Base-by-base conservation (phyloP, 2,797 vertebrate genomes). In the Gadopsis marmoratus region DNA sequence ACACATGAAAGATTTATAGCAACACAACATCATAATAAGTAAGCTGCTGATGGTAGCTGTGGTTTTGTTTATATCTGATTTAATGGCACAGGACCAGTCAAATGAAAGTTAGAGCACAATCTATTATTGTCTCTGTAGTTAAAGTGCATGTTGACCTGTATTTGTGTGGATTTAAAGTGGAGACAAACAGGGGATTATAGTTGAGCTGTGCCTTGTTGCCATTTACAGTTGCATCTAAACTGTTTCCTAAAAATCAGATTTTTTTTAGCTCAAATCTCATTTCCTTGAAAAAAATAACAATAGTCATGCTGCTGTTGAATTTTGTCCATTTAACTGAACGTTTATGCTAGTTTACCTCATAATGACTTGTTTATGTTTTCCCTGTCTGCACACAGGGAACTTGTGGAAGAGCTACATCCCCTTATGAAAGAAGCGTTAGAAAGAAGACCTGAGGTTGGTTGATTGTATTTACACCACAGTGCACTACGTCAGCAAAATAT, bases 401-500 rank as follows among this genome's bases (percentile, higher is more conserved):
- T 99, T 70, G 96, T 99, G 66, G 98, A 99, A 94, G 98, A 99
- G 89, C 95, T 99, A 53, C 98, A 99, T 82, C 98, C 98, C 7
- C 89, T 99, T 48, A 99, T 99, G 98, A 99, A 99, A 90, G 98
- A 99, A 93, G 97, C 97, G 7, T 91, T 99, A 80, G 98, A 99
- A 90, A 96, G 97, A 90, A 96, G 97, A 93, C 97, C 97, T n/a
- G 98, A 99, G 97, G 98, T 99, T 85, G 91, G 95, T 91, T 65
- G 7, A 13, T 45, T 7, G 26, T 37, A 51, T 71, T 39, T 51
- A 29, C 23, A 64, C 7, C 55, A 65, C 16, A 59, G 0, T 37
- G 14, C 16, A 67, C 2, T 4, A 43, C 7, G 75, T 8, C 19
- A 68, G 9, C 19, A 79, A 29, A 74, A 16, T 55, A 14, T 67